phyloP scores from a whole-genome alignment of 2,113 vertebrate genomes.

The Otus sunia region DNA sequence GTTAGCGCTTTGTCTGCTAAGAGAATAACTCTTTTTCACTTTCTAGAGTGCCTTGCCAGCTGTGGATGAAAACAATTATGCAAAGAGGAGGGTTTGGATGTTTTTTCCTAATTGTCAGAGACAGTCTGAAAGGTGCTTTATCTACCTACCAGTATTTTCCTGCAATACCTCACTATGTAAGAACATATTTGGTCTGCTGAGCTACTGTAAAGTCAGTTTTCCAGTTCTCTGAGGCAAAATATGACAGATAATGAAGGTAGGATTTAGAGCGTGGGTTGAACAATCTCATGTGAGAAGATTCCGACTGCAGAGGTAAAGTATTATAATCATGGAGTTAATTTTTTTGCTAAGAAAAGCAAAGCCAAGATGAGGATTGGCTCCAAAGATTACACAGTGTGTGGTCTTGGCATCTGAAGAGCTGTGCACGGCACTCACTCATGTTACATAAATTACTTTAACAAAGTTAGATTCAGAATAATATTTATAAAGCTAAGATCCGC shows the following conservation, averaged over 20 bases:
- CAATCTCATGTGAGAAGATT: not conserved
- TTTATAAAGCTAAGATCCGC: constrained; percentile 12
- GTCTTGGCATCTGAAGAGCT: constrained; percentile 1
- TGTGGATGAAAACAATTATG: not conserved
- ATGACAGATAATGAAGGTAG: not conserved
- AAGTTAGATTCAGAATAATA: constrained; percentile 45
- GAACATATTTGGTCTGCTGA: not conserved
- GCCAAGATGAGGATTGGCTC: not conserved
- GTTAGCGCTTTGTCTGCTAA: not conserved
- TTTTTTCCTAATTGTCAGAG: not conserved
- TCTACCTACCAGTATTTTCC: not conserved
- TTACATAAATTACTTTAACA: constrained; percentile 30
- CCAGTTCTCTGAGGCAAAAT: not conserved
- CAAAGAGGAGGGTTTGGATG: not conserved
- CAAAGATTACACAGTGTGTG: constrained; percentile 34
- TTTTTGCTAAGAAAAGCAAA: constrained; percentile 38
- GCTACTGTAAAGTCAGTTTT: not conserved
- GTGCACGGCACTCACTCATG: not conserved
- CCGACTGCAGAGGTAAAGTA: not conserved
- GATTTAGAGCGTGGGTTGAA: not conserved
- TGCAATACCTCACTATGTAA: not conserved
- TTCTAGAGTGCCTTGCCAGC: not conserved
- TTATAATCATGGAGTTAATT: constrained; percentile 4
- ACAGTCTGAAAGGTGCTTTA: not conserved
- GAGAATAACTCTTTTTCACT: not conserved